These are phyloP conservation scores for Erebia epiphron DNA, from an alignment of 2,888 invertebrate species.

Conservation along the genomic window DNA sequence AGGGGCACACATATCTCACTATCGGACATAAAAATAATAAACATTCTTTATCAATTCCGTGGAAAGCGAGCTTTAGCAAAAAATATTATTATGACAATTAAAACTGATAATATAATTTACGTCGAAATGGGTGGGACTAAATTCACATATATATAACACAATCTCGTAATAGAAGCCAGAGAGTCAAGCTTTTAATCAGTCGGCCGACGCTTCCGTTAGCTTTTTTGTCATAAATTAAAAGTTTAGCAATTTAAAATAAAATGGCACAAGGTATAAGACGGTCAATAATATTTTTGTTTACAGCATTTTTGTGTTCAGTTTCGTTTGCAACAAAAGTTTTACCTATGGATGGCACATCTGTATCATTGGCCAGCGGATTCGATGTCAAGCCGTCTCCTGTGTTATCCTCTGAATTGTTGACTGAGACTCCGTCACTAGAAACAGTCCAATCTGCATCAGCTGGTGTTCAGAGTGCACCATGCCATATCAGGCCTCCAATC, in stretches of 20 bases:
- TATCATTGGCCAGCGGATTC: conserved; percentile 25
- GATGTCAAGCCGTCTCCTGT: conserved; percentile 32
- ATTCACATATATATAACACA: conserved; percentile 32
- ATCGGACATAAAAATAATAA: not conserved
- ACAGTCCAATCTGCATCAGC: not conserved
- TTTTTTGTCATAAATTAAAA: conserved; percentile 33
- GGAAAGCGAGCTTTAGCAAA: conserved; percentile 10
- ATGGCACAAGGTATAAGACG: conserved; percentile 32
- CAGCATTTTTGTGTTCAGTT: too few relatives aligned
- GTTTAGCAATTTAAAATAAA: conserved; percentile 22
- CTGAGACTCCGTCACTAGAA: not conserved
- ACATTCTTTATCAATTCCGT: conserved; percentile 9
- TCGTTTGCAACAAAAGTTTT: too few relatives aligned
- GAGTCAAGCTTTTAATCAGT: conserved; percentile 50
- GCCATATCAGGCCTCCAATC: too few relatives aligned
- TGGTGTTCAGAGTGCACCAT: too few relatives aligned
- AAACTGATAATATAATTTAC: too few relatives aligned
- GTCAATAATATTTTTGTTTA: conserved; percentile 28
- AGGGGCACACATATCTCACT: too few relatives aligned
- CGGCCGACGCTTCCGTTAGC: conserved; percentile 44
- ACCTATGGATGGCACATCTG: conserved; percentile 7
- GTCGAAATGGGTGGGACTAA: too few relatives aligned
- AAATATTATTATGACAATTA: conserved; percentile 4
- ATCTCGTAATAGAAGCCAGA: conserved; percentile 41
- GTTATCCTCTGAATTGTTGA: not conserved